Conservation (phyloP, 2,113 vertebrate species). For the Sapayoa aenigma region DNA sequence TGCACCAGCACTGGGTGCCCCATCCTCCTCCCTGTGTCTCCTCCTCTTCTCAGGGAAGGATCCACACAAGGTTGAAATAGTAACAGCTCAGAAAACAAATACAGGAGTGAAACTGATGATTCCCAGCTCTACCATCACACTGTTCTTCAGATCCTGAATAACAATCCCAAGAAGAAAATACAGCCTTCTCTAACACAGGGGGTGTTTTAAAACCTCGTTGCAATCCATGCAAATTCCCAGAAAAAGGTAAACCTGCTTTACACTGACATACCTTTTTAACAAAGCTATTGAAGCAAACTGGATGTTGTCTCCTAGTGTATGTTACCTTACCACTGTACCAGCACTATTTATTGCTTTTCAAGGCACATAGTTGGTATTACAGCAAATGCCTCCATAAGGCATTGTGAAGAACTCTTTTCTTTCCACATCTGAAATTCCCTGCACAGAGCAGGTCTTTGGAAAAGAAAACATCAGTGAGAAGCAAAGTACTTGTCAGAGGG, state of each 20-base stretch:
- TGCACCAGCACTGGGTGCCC: too few relatives aligned
- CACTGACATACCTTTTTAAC: not conserved
- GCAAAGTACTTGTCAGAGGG: not conserved
- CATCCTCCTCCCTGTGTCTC: not conserved
- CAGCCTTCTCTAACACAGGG: not conserved
- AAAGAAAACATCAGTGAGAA: slow-evolving; percentile 16
- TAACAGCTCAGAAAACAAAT: not conserved
- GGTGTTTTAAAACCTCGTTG: not conserved
- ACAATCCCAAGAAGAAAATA: not conserved
- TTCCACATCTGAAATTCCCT: slow-evolving; percentile 1
- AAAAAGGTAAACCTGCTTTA: not conserved
- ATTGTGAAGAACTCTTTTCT: not conserved
- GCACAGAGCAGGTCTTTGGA: not conserved
- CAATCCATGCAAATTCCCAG: not conserved
- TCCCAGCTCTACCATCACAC: not conserved
- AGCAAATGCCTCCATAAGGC: not conserved
- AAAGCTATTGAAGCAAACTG: not conserved
- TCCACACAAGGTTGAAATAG: not conserved
- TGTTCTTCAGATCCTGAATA: not conserved
- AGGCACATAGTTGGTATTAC: not conserved
- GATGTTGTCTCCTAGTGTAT: not conserved
- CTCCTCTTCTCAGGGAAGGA: not conserved
- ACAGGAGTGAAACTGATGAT: not conserved
- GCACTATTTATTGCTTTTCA: not conserved
- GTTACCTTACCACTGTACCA: not conserved